A percentile compares a stretch with the other conserved stretches of the same genome.
Evolutionary conservation across 2,888 invertebrate genomes (phyloP).

Genomic region (Isotomurus palustris): DNA sequence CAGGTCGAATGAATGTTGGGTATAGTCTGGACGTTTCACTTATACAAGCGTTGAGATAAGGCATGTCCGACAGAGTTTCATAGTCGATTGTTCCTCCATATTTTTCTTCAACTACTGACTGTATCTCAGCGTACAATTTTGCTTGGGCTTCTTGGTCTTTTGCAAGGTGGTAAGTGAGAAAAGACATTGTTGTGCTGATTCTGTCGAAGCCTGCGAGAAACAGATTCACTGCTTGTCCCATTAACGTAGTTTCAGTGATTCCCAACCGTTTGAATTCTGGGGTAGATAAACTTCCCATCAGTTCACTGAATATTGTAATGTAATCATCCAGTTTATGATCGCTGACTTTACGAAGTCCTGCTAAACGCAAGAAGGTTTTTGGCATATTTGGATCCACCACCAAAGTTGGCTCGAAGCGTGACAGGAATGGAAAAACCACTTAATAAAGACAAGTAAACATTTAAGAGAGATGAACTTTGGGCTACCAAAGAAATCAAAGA

Average conservation of each 20-base stretch:
- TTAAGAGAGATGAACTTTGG: neutral
- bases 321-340: conserved; percentile 26
- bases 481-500: neutral
- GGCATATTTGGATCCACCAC: conserved; percentile 27
- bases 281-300: conserved; percentile 20
- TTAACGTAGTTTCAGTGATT: conserved; percentile 34
- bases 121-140: conserved; percentile 36
- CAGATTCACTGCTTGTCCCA: conserved; percentile 39
- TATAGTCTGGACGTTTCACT: conserved; percentile 51
- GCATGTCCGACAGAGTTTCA: conserved; percentile 48
- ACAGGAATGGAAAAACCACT: conserved; percentile 38
- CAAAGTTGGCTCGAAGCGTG: conserved; percentile 29
- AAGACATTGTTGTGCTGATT: conserved; percentile 30
- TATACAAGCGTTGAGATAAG: conserved; percentile 41
- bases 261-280: conserved; percentile 27
- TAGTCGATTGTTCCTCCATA: conserved; percentile 24
- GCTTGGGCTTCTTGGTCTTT: conserved; percentile 37
- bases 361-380: conserved; percentile 31
- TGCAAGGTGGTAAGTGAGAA: conserved; percentile 32
- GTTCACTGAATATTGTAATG: conserved; percentile 31
- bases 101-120: conserved; percentile 15
- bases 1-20: conserved; percentile 46
- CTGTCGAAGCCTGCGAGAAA: conserved; percentile 43
- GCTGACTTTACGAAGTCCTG: conserved; percentile 21
- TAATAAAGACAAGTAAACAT: conserved; percentile 9